Conservation (phyloP, 1,140 invertebrate genomes). For the Platorchestia sp. region DNA sequence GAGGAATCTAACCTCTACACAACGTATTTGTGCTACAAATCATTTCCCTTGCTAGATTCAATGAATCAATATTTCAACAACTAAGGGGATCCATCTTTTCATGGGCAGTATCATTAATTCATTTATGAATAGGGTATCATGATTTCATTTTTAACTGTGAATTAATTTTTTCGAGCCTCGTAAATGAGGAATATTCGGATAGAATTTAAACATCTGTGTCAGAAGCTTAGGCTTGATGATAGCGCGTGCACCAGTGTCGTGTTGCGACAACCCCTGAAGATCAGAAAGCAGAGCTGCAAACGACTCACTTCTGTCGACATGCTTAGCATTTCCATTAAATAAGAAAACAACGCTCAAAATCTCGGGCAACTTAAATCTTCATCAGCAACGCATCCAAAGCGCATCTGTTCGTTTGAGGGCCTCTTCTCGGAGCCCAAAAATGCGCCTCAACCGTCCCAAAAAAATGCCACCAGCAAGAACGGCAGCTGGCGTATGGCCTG, state of each 20-base stretch:
- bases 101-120: too few relatives aligned
- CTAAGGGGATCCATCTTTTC: neutral
- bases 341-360: neutral
- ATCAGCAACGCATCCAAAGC: neutral
- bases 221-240: neutral
- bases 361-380: conserved; percentile 15
- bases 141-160: too few relatives aligned
- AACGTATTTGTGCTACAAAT: neutral
- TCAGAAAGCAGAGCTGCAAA: neutral
- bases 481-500: neutral
- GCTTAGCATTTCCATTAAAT: neutral
- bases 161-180: too few relatives aligned
- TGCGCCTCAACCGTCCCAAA: neutral
- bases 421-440: neutral
- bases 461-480: neutral
- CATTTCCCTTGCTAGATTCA: neutral
- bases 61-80: neutral
- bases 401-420: conserved; percentile 24
- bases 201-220: neutral
- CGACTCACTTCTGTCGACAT: neutral
- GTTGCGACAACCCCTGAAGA: neutral
- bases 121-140: too few relatives aligned
- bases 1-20: too few relatives aligned
- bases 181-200: neutral
- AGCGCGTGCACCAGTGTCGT: neutral